Conservation (phyloP, 2,113 vertebrate genomes). For the Catharus fuscescens region DNA sequence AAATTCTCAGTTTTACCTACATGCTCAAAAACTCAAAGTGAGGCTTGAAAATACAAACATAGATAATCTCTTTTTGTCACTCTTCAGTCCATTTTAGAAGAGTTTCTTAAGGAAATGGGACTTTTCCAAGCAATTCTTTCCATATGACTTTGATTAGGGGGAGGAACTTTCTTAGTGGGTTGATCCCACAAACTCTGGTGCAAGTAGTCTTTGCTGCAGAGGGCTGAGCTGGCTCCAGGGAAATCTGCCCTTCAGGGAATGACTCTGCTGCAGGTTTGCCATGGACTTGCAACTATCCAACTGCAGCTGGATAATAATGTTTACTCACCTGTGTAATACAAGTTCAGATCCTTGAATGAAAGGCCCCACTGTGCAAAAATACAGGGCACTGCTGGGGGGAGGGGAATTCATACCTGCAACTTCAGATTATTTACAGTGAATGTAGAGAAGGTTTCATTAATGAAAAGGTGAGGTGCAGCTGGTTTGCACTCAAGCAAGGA, state of each 20-base stretch:
- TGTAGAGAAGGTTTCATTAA: neutral
- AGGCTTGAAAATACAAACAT: neutral
- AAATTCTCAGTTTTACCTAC: neutral
- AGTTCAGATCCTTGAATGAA: slow-evolving; percentile 25
- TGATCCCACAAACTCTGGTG: neutral
- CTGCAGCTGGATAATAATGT: slow-evolving; percentile 26
- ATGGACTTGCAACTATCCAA: neutral
- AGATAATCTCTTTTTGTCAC: neutral
- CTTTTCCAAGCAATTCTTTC: neutral
- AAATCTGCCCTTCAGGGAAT: neutral
- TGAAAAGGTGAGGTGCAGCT: neutral
- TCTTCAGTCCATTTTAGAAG: neutral
- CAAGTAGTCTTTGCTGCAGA: neutral
- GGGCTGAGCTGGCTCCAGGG: neutral
- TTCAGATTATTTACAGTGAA: neutral
- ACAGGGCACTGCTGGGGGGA: neutral
- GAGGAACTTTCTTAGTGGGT: neutral
- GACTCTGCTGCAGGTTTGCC: neutral
- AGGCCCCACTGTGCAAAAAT: slow-evolving; percentile 31
- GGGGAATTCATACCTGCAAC: neutral
- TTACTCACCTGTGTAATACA: slow-evolving; percentile 50
- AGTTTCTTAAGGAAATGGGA: neutral
- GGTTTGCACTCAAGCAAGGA: neutral
- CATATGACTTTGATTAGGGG: neutral
- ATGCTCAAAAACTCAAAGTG: neutral